Evolutionary conservation across 2,888 invertebrate species (phyloP).

Genomic region (Andrena chrysosceles): DNA sequence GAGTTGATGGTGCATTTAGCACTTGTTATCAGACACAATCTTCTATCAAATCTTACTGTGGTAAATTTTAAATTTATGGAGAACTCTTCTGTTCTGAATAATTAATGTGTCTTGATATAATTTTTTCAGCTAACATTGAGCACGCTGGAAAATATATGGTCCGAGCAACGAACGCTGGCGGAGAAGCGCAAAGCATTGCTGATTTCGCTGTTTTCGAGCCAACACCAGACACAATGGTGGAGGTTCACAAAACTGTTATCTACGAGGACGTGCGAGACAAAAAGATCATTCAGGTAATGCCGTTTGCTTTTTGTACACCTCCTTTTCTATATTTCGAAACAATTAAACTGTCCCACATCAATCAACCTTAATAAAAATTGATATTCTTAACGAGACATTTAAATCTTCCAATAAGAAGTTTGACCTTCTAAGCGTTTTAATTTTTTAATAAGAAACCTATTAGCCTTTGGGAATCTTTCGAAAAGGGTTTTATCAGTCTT

Average conservation of each 20-base stretch:
- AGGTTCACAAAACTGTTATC: constrained; percentile 89
- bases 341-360: neutral
- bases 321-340: no score
- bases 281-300: constrained; percentile 78
- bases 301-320: no score
- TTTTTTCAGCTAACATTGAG: constrained; percentile 86
- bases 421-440: no score
- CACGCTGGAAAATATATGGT: constrained; percentile 93
- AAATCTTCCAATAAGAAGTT: no score
- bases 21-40: neutral
- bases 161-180: constrained; percentile 90
- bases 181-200: constrained; percentile 93
- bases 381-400: neutral
- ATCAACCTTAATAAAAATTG: neutral
- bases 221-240: constrained; percentile 89
- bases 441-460: neutral
- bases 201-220: constrained; percentile 91
- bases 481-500: neutral
- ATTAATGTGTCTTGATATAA: no score
- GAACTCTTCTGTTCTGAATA: no score
- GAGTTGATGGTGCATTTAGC: no score
- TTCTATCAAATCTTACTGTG: constrained; percentile 27
- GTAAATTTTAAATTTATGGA: neutral
- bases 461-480: neutral
- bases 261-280: constrained; percentile 86